Evolutionary conservation across 2,113 vertebrate species (phyloP).

Genomic region (Catharus minimus): DNA sequence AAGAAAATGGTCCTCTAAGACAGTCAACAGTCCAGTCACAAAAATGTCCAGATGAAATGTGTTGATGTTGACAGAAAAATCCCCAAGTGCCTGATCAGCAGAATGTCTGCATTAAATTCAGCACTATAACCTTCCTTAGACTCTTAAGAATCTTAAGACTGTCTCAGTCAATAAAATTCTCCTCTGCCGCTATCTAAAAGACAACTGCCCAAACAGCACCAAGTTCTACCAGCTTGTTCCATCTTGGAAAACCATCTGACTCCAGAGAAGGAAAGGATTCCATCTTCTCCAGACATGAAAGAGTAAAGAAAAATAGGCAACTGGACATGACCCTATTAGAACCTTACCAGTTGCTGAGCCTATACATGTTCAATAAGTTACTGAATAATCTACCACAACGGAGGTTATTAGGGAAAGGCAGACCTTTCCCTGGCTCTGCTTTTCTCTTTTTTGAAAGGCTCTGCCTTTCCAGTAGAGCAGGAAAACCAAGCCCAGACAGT

Average conservation of each 20-base stretch:
- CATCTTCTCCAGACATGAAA: neutral
- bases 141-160: neutral
- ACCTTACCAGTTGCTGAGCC: neutral
- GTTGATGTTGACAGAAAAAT: neutral
- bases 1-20: neutral
- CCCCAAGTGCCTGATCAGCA: neutral
- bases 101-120: neutral
- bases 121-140: neutral
- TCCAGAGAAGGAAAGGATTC: neutral
- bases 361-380: neutral
- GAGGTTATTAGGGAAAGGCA: neutral
- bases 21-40: neutral
- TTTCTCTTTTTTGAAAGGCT: too few species aligned
- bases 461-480: neutral
- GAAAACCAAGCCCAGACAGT: neutral
- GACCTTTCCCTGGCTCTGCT: neutral
- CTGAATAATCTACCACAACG: neutral
- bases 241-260: neutral
- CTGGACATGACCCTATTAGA: accelerated
- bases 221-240: neutral
- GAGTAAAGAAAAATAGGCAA: neutral
- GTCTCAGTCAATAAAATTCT: neutral
- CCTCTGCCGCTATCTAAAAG: neutral
- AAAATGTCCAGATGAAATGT: neutral
- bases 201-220: neutral